Evolutionary conservation across 2,888 invertebrate species (phyloP), one percentile per base, ranked within the genome.

Genomic region (Mamestra brassicae): DNA sequence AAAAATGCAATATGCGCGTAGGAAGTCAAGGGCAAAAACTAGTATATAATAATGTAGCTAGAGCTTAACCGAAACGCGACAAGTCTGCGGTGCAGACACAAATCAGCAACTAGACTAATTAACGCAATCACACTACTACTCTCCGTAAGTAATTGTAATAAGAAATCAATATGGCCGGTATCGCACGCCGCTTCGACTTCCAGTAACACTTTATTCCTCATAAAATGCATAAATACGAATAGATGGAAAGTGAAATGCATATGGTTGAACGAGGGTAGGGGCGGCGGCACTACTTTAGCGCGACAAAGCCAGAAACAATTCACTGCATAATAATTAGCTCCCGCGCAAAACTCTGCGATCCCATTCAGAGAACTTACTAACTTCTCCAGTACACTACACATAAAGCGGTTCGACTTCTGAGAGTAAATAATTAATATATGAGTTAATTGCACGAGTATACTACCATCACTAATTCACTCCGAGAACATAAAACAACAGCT

Each of bases 341-440:
- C 80, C 65, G 72, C 68, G 74, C 69, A 64, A 69, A 69, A 17
- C 55, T 72, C 70, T 71, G 71, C 54, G 65, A 68, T 42, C 45
- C 47, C 69, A 71, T 60, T 67, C 62, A 73, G 66, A 69, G 69
- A 57, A 68, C 76, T 57, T 60, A 75, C 50, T 71, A 52, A 78
- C 64, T 61, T 38, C 62, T 74, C 52, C 38, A 38, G 42, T 42
- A 4, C 73, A 76, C 67, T 70, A 45, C 54, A 45, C 54, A 57
- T 55, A 62, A 17, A 50, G 17, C 58, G 34, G 54, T 54, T 45
- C 34, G 71, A 74, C 52, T 42, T 26, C 54, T n/a, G 26, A 72
- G 64, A 71, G 71, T 57, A 47, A 66, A 65, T 79, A 67, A 81
- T 84, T 83, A 76, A 80, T 82, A 81, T 83, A 75, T 70, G 72